Evolutionary conservation across 2,797 vertebrate genomes (phyloP), one percentile per base, ranked within the genome.

Genomic region (Galaxias olidus): DNA sequence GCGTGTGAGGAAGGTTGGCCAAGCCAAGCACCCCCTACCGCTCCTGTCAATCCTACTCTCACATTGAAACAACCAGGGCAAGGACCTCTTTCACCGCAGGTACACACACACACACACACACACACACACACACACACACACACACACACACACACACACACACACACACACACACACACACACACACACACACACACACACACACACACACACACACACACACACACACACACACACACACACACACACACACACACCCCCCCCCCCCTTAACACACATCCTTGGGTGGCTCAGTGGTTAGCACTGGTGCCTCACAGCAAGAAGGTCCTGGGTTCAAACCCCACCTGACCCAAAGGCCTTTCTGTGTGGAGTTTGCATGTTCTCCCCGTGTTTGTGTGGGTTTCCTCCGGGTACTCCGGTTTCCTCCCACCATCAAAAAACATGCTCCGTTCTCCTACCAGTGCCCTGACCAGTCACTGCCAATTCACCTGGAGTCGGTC

Each of bases 41-140:
- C 74, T 76, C 72, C 83, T 80, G 86, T 87, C 82, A 86, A 73
- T 86, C 85, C 69, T 20, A 65, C 73, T 82, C 76, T 79, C 66
- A 65, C 73, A 77, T 63, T 77, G 73, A 79, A 87, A 84, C 79
- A 75, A 74, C 61, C 19, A 46, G 78, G 65, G 66, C 75, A 72
- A 59, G 71, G 79, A 80, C 81, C 77, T 81, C 75, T 62, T 58
- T 69, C 71, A 56, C 54, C 9, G 19, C 9, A 52, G 20, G 62
- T 45, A 19, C 70, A 81, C 73, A 69, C 66, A 75, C 75, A 78
- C 55, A 78, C 78, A 69, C 64, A 66, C 69, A 68, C 59, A 1
- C 42, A 18, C 57, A 45, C 42, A 59, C 57, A 59, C 58, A 46
- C 58, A 18, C 43, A 59, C 43, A 46, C 57, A 59, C 57, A 18